A percentile compares a stretch with the other conserved stretches of the same genome.
Conservation (phyloP, 2,113 vertebrate species). For the Pithys albifrons region DNA sequence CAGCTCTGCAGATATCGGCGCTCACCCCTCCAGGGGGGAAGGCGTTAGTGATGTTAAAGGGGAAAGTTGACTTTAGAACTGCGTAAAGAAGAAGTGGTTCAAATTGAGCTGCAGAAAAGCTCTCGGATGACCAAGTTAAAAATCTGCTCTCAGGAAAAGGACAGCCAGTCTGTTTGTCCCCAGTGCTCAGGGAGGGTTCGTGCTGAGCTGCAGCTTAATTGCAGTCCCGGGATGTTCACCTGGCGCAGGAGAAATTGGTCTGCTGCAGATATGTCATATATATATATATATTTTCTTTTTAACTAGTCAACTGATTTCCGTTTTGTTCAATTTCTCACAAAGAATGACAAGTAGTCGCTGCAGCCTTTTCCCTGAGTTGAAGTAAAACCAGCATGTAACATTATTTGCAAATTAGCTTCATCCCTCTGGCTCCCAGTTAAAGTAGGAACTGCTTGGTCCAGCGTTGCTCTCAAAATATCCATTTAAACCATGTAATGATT, state of each 20-base stretch:
- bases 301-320: not conserved
- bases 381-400: not conserved
- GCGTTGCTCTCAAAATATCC: constrained; percentile 17
- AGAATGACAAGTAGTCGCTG: constrained; percentile 21
- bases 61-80: not conserved
- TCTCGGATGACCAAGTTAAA: fast-evolving
- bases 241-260: not conserved
- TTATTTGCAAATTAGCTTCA: constrained; percentile 47
- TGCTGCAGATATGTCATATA: not conserved
- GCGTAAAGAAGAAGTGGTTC: not conserved
- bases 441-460: not conserved
- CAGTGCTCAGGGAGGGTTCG: not conserved
- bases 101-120: not conserved
- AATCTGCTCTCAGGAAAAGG: not conserved
- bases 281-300: not conserved
- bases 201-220: not conserved
- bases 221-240: not conserved
- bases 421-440: constrained; percentile 9
- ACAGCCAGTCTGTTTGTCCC: not conserved
- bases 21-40: not conserved
- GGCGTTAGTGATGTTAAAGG: not conserved
- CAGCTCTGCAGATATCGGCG: not conserved
- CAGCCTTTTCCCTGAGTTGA: not conserved
- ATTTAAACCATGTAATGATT: constrained; percentile 20
- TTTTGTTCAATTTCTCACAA: not conserved